phyloP scores from a whole-genome alignment of 2,888 invertebrate species.

The Sesia apiformis region DNA sequence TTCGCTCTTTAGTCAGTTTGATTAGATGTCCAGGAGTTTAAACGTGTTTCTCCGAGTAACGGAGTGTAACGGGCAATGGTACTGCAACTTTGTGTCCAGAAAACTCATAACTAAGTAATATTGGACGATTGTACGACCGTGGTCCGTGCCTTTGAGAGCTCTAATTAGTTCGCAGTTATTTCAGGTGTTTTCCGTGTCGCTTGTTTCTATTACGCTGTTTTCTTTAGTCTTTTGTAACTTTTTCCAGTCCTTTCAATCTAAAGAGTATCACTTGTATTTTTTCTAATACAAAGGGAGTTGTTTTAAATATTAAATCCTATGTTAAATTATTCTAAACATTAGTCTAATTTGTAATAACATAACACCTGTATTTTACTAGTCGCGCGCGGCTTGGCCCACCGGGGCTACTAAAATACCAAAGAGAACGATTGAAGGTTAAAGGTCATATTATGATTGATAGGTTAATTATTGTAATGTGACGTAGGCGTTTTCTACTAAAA shows the following conservation, averaged over 20 bases:
- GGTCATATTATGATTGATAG: too few species aligned
- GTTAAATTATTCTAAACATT: too few species aligned
- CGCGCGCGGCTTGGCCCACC: too few species aligned
- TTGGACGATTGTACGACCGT: neutral
- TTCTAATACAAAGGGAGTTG: neutral
- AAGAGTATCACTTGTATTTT: neutral
- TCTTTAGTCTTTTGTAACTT: neutral
- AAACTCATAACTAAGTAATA: neutral
- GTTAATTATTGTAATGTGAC: too few species aligned
- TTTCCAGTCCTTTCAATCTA: neutral
- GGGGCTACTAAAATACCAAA: too few species aligned
- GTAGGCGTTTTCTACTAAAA: too few species aligned
- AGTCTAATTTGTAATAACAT: too few species aligned
- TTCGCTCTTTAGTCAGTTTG: neutral
- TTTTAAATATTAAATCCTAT: neutral
- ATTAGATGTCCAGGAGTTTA: neutral
- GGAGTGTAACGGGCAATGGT: neutral
- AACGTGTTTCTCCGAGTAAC: neutral
- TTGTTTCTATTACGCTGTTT: neutral
- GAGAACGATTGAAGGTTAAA: too few species aligned
- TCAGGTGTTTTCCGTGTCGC: neutral
- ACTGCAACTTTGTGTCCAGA: neutral
- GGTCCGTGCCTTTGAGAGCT: neutral
- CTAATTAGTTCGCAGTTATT: neutral
- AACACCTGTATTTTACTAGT: too few species aligned